A percentile compares a stretch with the other conserved stretches of the same genome.
Conservation (phyloP, 2,888 invertebrate genomes). For the Cabera pusaria region DNA sequence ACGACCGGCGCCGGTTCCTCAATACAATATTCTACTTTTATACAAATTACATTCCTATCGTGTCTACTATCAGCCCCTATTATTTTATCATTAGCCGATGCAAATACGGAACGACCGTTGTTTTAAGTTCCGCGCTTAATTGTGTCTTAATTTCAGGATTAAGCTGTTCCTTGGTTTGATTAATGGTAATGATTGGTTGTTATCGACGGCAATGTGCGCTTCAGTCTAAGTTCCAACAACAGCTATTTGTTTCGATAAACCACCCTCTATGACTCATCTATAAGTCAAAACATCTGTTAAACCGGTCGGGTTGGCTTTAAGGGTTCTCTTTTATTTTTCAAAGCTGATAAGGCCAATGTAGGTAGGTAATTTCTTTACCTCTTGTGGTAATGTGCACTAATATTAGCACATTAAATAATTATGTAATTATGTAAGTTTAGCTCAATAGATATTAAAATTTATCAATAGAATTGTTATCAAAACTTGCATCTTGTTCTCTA, state of each 20-base stretch:
- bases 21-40: conserved; percentile 71
- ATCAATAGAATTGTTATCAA: too few relatives aligned
- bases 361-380: too few relatives aligned
- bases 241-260: conserved; percentile 39
- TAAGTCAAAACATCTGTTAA: conserved; percentile 33
- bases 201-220: conserved; percentile 23
- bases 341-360: too few relatives aligned
- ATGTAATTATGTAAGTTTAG: too few relatives aligned
- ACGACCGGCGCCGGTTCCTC: conserved; percentile 60
- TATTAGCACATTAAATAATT: too few relatives aligned
- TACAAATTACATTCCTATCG: conserved; percentile 81
- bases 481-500: too few relatives aligned
- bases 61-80: conserved; percentile 75
- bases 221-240: conserved; percentile 38
- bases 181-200: conserved; percentile 27
- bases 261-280: conserved; percentile 27
- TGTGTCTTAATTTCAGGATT: conserved; percentile 35
- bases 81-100: conserved; percentile 79
- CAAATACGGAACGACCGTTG: conserved; percentile 60
- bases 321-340: neutral
- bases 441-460: too few relatives aligned
- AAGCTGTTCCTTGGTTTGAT: conserved; percentile 26
- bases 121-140: conserved; percentile 58
- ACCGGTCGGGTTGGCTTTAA: conserved; percentile 23
- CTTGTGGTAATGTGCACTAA: too few relatives aligned